Evolutionary conservation across 2,113 vertebrate species (phyloP), one percentile per base, ranked within the genome.

Genomic region (Scolopax mira): DNA sequence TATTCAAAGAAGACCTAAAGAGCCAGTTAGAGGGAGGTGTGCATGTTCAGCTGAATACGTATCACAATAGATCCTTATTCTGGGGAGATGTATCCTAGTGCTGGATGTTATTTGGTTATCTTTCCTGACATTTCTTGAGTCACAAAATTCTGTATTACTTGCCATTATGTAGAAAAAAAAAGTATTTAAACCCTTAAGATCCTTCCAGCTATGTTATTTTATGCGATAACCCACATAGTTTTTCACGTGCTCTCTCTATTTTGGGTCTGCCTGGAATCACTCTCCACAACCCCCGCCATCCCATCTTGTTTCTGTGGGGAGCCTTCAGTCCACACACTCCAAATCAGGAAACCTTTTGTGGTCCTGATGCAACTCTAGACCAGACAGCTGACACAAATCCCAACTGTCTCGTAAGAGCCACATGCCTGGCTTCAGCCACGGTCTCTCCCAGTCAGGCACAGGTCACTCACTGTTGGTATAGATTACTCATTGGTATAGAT

Each of bases 311-410:
- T 77, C 69, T 74, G 42, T 74, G 82, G 23, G 15, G 62, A 93
- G 82, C 30, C 58, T 69, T 55, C 42, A 39, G 57, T 27, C 23
- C 18, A 30, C 48, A 67, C 15, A 10, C 62, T 82, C 64, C 39
- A 80, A 58, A 46, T 46, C 85, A 90, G 79, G 52, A 35, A 79
- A 74, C 5, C 4, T 89, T 75, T 39, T 90, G 82, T 85, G 71
- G 66, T 58, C 48, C 71, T 79, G 48, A 33, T 88, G 74, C 71
- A 72, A 39, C 79, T 65, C 57, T 51, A 72, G 58, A 72, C 52
- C 57, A 55, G 70, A 27, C 57, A 88, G 88, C 85, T 85, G 85
- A 82, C 74, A 41, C 24, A 77, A 79, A 92, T 88, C 67, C 58
- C 55, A 62, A 7, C 58, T 54, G 60, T 12, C 67, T 81, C 77